A percentile compares a stretch with the other conserved stretches of the same genome.
Conservation (phyloP, 2,888 invertebrate genomes). For the Melanargia galathea region DNA sequence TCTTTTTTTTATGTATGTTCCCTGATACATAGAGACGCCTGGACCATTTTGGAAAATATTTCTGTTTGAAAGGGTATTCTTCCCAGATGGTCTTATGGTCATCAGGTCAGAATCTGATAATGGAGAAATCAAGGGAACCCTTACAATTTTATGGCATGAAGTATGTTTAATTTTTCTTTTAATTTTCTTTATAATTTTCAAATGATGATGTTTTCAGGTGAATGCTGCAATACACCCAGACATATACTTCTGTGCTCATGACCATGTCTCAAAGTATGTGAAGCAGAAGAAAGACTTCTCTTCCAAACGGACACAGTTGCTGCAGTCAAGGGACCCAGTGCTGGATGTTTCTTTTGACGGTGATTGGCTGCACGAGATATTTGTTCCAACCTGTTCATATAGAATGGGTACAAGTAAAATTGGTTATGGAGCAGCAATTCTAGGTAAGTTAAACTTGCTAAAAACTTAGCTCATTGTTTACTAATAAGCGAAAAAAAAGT, state of each 20-base stretch:
- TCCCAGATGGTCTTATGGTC: too few relatives aligned
- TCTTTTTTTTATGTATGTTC: too few relatives aligned
- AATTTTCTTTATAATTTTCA: too few relatives aligned
- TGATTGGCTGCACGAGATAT: constrained; percentile 86
- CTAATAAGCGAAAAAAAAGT: too few relatives aligned
- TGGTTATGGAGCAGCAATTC: constrained; percentile 92
- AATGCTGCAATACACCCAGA: constrained; percentile 82
- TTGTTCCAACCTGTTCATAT: constrained; percentile 97
- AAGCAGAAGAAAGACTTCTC: constrained; percentile 58
- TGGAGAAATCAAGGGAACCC: too few relatives aligned
- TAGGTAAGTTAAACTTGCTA: constrained; percentile 84
- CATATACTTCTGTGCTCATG: constrained; percentile 84
- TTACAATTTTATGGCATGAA: too few relatives aligned
- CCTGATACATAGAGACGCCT: too few relatives aligned
- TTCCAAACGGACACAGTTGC: constrained; percentile 46
- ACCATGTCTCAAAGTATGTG: constrained; percentile 85
- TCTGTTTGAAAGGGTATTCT: too few relatives aligned
- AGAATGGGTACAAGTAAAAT: constrained; percentile 95
- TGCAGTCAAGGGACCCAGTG: constrained; percentile 49
- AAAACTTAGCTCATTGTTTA: too few relatives aligned
- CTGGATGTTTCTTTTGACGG: constrained; percentile 52
- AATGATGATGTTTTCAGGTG: constrained; percentile 73
- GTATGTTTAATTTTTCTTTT: too few relatives aligned
- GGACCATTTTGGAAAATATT: too few relatives aligned
- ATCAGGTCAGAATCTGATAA: too few relatives aligned